phyloP scores from a whole-genome alignment of 2,113 vertebrate genomes.

The Sceloporus tristichus region DNA sequence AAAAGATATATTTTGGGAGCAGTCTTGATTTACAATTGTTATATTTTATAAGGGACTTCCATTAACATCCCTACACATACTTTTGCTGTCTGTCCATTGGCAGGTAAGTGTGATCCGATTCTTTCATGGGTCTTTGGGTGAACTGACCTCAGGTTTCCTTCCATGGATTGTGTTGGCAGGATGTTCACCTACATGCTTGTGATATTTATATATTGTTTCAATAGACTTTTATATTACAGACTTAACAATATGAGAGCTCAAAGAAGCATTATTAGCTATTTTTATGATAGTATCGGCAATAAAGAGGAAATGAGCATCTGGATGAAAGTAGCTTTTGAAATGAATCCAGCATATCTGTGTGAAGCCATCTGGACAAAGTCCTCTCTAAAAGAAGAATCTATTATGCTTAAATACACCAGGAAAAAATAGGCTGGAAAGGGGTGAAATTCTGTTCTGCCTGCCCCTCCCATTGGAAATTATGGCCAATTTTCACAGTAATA shows the following conservation, averaged over 20 bases:
- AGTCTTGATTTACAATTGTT: too few relatives aligned
- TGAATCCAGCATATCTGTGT: conserved; percentile 13
- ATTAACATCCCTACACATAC: too few relatives aligned
- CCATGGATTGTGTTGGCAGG: not conserved
- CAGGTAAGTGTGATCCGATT: too few relatives aligned
- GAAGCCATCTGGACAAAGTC: conserved; percentile 26
- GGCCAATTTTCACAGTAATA: not conserved
- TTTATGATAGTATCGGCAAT: conserved; percentile 22
- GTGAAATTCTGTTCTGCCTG: not conserved
- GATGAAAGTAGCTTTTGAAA: conserved; percentile 23
- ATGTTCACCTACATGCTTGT: not conserved
- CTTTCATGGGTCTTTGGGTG: not conserved
- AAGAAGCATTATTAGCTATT: conserved; percentile 1
- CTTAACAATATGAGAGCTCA: not conserved
- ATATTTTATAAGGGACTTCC: too few relatives aligned
- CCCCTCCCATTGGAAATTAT: not conserved
- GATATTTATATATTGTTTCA: not conserved
- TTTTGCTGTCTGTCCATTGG: too few relatives aligned
- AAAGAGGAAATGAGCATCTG: conserved; percentile 3
- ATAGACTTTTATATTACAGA: not conserved
- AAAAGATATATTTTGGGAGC: too few relatives aligned
- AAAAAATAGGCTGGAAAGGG: not conserved
- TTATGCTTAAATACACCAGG: not conserved
- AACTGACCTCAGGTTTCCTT: not conserved
- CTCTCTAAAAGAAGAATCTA: not conserved